Base-by-base conservation (phyloP, 2,888 invertebrate species). In the Rhingia rostrata region DNA sequence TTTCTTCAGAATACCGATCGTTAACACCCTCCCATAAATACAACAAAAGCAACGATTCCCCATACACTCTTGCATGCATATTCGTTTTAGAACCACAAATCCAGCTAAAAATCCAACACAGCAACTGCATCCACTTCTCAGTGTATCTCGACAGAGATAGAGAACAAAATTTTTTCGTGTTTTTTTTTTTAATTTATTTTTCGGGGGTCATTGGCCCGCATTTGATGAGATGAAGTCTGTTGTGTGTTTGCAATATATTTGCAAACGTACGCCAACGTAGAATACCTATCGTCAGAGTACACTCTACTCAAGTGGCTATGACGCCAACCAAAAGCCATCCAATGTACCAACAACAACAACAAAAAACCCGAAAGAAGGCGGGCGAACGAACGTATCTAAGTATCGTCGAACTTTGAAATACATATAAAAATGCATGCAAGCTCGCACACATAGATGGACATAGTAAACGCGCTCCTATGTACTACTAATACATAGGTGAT, bases 301-400 rank as follows among this genome's bases (percentile, higher is more conserved):
- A 74, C 54, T 60, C 54, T 60, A 64, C 58, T 80, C 66, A 64
- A 80, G 70, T 75, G 79, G 84, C 84, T 84, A 84, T 84, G 80
- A 84, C 80, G 84, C 84, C 75, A 84, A 75, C 67, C 56, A 51
- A 51, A 51, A 60, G 22, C 53, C 39, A 67, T 35, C 10, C 12
- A 56, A 56, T 3, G n/a, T n/a, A 6, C 32, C 0, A 35, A 73
- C 53, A 63, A 67, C 61, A 61, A 63, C 49, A 63, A 61, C 47
- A 72, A 49, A 70, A 7, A 47, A 33, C 49, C 22, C 45, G 54
- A 41, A 72, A 73, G 83, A 80, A 32, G 84, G 74, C 84, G 84
- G 80, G 80, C 80, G 70, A 79, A 84, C 75, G 70, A 84, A 79
- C 84, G 70, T 74, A 74, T 80, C 79, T 79, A 84, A 79, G 69